These are phyloP conservation scores for Madoqua kirkii DNA, from an alignment of 2,113 vertebrate species.

Conservation along the genomic window DNA sequence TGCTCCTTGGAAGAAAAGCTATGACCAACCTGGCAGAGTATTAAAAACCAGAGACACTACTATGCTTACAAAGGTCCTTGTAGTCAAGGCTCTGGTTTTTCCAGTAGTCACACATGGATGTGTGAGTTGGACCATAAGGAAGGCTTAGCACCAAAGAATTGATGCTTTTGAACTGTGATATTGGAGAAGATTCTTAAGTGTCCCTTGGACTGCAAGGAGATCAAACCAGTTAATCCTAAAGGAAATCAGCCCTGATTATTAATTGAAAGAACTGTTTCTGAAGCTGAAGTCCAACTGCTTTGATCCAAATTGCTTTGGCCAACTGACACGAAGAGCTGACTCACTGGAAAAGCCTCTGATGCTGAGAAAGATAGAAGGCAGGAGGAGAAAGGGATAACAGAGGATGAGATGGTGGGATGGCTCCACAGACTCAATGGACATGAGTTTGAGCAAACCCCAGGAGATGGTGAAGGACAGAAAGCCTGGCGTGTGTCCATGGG, in stretches of 20 bases:
- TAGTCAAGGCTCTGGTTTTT: background rate
- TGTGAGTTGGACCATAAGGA: background rate
- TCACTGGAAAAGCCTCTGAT: background rate
- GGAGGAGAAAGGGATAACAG: background rate
- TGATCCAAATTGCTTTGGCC: background rate
- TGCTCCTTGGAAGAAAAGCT: background rate
- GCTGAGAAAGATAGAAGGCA: background rate
- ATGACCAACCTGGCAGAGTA: background rate
- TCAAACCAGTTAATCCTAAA: background rate
- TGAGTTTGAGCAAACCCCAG: background rate
- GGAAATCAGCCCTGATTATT: background rate
- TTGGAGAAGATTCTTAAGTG: background rate
- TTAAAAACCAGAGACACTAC: background rate
- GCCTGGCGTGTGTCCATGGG: background rate
- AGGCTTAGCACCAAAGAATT: background rate
- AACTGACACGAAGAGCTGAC: accelerated
- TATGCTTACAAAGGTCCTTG: background rate
- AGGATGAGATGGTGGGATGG: background rate
- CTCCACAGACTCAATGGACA: accelerated
- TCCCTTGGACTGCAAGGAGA: background rate
- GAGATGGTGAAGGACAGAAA: background rate
- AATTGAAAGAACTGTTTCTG: background rate
- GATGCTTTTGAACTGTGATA: background rate
- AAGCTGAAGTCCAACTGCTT: background rate
- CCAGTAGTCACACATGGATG: background rate